These are phyloP conservation scores for Brachionus rotundiformis DNA, from an alignment of 1,140 invertebrate genomes.

Conservation along the genomic window DNA sequence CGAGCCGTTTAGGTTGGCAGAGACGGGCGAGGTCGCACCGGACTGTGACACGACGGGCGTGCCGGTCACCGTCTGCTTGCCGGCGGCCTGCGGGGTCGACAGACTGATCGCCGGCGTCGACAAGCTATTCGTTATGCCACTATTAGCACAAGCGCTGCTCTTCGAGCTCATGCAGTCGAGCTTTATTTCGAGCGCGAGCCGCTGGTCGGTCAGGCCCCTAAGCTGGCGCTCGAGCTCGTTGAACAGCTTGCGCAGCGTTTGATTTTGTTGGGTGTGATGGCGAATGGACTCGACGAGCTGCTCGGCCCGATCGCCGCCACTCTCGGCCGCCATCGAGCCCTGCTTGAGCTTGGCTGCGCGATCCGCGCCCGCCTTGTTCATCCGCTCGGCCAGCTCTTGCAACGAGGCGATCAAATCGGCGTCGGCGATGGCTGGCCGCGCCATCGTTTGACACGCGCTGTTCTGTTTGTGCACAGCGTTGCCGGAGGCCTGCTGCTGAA, in stretches of 20 bases:
- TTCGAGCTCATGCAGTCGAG: constrained; percentile 25
- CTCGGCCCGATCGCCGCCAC: neutral
- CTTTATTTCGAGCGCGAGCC: constrained; percentile 34
- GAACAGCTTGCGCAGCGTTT: constrained; percentile 20
- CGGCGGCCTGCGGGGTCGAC: neutral
- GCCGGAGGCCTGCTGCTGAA: neutral
- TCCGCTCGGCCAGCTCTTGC: neutral
- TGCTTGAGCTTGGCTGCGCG: neutral
- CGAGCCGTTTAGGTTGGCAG: neutral
- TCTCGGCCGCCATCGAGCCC: neutral
- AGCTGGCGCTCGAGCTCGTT: constrained; percentile 38
- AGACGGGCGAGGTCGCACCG: neutral
- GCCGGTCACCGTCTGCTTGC: neutral
- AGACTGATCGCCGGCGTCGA: neutral
- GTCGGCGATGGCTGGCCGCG: neutral
- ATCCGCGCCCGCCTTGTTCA: neutral
- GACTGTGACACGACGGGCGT: neutral
- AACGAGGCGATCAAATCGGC: neutral
- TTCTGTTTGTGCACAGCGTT: too few relatives aligned
- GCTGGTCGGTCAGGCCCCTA: constrained; percentile 11
- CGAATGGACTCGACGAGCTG: neutral
- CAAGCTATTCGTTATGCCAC: neutral
- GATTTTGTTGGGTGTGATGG: constrained; percentile 43
- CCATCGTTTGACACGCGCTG: neutral
- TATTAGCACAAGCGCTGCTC: too few relatives aligned